Conservation (phyloP, 2,113 vertebrate species). For the Anser cygnoides region DNA sequence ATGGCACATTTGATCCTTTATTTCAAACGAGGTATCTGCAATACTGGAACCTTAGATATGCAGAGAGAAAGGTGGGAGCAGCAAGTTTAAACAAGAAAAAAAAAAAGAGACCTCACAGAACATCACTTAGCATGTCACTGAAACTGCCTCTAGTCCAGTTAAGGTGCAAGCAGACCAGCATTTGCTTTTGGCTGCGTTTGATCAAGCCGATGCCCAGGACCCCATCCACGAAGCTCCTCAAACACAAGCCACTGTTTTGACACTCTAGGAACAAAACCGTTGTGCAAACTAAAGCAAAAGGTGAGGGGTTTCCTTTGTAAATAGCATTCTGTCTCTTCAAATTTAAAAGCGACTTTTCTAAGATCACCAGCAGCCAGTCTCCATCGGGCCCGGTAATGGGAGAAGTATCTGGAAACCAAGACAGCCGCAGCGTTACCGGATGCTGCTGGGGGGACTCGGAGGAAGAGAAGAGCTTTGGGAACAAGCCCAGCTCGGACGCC, state of each 20-base stretch:
- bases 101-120: background rate
- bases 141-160: background rate
- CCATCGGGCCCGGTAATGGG: rapidly evolving
- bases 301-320: rapidly evolving
- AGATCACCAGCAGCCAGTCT: background rate
- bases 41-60: slow-evolving; percentile 58
- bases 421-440: rapidly evolving
- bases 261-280: background rate
- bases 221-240: background rate
- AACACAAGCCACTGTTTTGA: background rate
- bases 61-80: slow-evolving; percentile 48
- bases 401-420: rapidly evolving
- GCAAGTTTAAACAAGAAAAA: background rate
- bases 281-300: background rate
- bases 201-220: background rate
- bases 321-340: rapidly evolving
- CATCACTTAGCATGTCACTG: background rate
- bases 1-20: slow-evolving; percentile 83
- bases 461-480: background rate
- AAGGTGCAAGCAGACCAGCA: background rate
- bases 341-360: background rate
- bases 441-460: background rate
- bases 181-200: background rate
- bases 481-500: rapidly evolving
- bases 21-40: slow-evolving; percentile 71